Evolutionary conservation across 64 coral and sea anemone genomes (phyloP), one percentile per base, ranked within the genome.

Genomic region (Astreopora myriophthalma): DNA sequence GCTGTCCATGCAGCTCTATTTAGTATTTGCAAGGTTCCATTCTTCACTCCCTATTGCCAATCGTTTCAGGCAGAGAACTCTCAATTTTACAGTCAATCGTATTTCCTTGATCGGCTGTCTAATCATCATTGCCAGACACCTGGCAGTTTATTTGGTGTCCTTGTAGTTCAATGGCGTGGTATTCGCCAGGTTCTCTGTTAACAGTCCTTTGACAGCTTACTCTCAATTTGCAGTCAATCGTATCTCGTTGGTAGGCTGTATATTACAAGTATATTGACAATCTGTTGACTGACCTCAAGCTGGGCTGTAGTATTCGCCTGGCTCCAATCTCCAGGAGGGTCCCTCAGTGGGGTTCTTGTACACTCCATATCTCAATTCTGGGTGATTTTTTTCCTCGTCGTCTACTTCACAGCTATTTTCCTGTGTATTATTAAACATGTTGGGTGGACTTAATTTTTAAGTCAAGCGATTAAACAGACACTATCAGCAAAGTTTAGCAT

Each of bases 371-470:
- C 79, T 39, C 19, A 83, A 55, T 13, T 83, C 79, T 0, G 79
- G 79, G 30, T 61, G 33, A n/a, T 65, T 81, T 17, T 81, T 64
- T 24, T 83, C 79, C 58, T 83, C 75, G 3, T 78, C 42, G 40
- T 26, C 75, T 8, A 35, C 8, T 20, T 36, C 57, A 14, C 38
- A 26, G 1, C 13, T 14, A 30, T 78, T 12, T 27, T 14, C 25
- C 75, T 78, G 44, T 12, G 44, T 14, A 52, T 22, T 26, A 40
- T 26, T 19, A 24, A 8, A 76, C 16, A 17, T 37, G 24, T 25
- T 25, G 0, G 3, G 17, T 57, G 8, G 8, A 57, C 3, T 57
- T 3, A 3, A 17, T 57, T 57, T 20, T 16, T 5, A 25, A 27
- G 22, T 27, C 33, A 74, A 37, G 3, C 16, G 38, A 37, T 25